These are phyloP conservation scores for Propithecus deckenii DNA, from an alignment of 2,797 vertebrate species.

Conservation along the genomic window DNA sequence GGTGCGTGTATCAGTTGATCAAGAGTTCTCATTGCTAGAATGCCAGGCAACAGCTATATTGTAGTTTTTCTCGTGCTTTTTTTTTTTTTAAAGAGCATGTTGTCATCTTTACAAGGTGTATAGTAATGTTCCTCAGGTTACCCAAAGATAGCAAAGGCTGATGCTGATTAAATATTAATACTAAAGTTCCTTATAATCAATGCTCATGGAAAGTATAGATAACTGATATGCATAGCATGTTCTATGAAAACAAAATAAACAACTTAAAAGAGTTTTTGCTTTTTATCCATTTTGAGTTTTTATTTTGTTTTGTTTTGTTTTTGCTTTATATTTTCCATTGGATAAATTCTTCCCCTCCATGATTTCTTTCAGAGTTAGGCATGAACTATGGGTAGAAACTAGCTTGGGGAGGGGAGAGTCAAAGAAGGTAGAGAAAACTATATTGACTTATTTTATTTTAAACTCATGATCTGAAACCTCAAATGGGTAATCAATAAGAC, in stretches of 20 bases:
- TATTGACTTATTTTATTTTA: neutral
- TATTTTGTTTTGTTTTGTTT: neutral
- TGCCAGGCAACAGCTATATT: neutral
- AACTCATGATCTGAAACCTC: neutral
- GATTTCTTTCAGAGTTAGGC: neutral
- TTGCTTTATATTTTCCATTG: neutral
- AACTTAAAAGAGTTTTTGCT: neutral
- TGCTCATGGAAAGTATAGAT: neutral
- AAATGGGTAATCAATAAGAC: neutral
- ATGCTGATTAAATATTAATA: neutral
- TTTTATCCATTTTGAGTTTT: neutral
- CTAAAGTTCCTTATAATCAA: neutral
- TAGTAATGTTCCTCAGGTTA: neutral
- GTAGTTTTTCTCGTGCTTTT: neutral
- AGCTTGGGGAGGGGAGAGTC: fast-evolving
- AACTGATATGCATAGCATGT: neutral
- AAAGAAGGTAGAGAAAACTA: neutral
- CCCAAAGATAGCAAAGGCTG: neutral
- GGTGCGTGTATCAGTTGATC: neutral
- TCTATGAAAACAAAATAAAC: neutral
- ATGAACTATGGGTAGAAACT: neutral
- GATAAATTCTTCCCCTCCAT: neutral
- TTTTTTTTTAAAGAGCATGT: neutral
- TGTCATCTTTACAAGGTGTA: neutral
- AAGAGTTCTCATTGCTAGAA: neutral